Evolutionary conservation across 2,797 vertebrate genomes (phyloP), one percentile per base, ranked within the genome.

Genomic region (Aulostomus chinensis): DNA sequence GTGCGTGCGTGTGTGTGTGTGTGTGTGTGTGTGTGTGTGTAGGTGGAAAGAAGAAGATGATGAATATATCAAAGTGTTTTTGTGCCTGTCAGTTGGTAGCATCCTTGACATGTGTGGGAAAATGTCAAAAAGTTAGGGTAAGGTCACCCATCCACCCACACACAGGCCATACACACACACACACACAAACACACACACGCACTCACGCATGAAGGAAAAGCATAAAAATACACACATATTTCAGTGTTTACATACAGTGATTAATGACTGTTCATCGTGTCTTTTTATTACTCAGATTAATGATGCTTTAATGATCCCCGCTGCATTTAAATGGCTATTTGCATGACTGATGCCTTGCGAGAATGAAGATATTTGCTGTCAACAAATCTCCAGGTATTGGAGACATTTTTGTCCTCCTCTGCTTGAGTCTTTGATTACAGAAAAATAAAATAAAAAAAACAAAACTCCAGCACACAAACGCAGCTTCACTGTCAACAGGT

Each of bases 91-190:
- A 71, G 50, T 36, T 63, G 26, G 4, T 12, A 55, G 56, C 24
- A 48, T 77, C 42, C 25, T 55, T 80, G 76, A 80, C 36, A 30
- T 76, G 61, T 80, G 79, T 88, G 84, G 82, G 85, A 88, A 86
- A 82, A 70, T 83, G 78, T 81, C 76, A 77, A 36, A 48, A 73
- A 58, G 43, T 68, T 42, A 52, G 51, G 14, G 11, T 49, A 40
- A 76, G 69, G 76, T 86, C 75, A 77, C 47, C 24, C 9, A 47
- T 48, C 26, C 33, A 24, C 22, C 40, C 41, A 36, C 48, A 52
- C 59, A 32, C 34, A 63, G n/a, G n/a, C n/a, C n/a, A n/a, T n/a
- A n/a, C 28, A 31, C 32, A 32, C 50, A 16, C 58, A 16, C 45
- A 26, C 36, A 21, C 40, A 33, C 11, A 28, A 18, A 46, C 21